Base-by-base conservation (phyloP, 2,113 vertebrate species). In the Xiphophorus couchianus region DNA sequence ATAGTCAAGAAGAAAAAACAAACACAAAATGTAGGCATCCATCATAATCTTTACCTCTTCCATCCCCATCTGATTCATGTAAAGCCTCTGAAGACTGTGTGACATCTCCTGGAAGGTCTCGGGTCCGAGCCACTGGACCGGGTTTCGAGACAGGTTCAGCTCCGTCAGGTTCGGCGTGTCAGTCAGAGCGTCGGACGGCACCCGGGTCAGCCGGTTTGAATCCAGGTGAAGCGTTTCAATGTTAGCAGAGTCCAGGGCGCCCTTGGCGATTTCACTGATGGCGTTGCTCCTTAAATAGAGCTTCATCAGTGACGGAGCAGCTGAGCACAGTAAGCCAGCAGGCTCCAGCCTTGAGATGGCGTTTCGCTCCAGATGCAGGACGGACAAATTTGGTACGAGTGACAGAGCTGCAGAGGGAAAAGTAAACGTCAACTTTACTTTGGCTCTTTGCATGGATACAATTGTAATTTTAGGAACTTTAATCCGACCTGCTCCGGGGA, bases 311-410 rank as follows among this genome's bases (percentile, higher is more conserved):
- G 86, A 92, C 0, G 62, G 64, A 0, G 88, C 68, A 2, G 83
- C 73, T 8, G 94, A 93, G 0, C 76, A 86, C 78, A 97, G 89
- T 77, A 96, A 88, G 0, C 93, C 90, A 22, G 71, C 77, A 0
- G 94, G 89, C 0, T 69, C 90, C 66, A 98, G 87, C 71, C 87
- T 93, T 25, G 68, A 0, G 10, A 98, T 94, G 30, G 86, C 17
- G 0, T 98, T 98, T 85, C 93, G 78, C 90, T 97, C 95, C 90
- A 99, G 90, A 74, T 97, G 95, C 29, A 99, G 91, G 48, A 95
- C 95, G 72, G 96, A 94, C 66, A 98, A 95, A 81, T 82, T 91
- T 68, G 96, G 95, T 72, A 97, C 86, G 37, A 92, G 78, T 0
- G 7, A 69, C 87, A 98, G 92, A 54, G 93, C 87, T 0, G 75